Conservation (phyloP, 1,140 invertebrate genomes). For the Drosophila nebulosa region DNA sequence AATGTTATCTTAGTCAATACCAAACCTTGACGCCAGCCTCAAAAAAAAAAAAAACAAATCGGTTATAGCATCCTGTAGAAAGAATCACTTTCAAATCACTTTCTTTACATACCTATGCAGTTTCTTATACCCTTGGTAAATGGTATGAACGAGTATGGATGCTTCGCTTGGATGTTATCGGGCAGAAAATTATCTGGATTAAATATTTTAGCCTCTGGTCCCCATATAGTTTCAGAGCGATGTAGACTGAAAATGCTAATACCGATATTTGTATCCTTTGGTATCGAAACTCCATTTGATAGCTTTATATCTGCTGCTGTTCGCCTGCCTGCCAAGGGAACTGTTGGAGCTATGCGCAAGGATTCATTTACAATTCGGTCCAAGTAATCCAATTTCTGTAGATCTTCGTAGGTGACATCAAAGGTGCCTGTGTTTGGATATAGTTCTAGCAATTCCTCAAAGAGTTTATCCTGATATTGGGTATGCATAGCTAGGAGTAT, state of each 20-base stretch:
- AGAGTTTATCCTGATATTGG: constrained; percentile 82
- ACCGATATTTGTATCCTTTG: constrained; percentile 35
- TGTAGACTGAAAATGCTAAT: constrained; percentile 52
- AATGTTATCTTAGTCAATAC: constrained; percentile 43
- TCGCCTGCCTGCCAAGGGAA: constrained; percentile 42
- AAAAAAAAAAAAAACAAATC: background rate
- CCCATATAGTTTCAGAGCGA: constrained; percentile 45
- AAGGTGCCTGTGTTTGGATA: constrained; percentile 81
- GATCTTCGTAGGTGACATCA: constrained; percentile 82
- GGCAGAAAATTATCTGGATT: constrained; percentile 67
- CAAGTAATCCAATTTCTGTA: constrained; percentile 84
- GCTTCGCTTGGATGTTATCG: constrained; percentile 31
- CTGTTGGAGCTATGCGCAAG: constrained; percentile 80
- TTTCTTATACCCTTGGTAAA: constrained; percentile 61
- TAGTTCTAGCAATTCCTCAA: constrained; percentile 84
- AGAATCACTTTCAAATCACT: too few species aligned
- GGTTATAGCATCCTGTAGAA: too few species aligned
- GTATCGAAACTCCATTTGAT: constrained; percentile 36
- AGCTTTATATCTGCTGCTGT: constrained; percentile 29
- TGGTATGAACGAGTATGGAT: constrained; percentile 59
- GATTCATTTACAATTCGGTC: constrained; percentile 85
- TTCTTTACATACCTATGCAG: constrained; percentile 47
- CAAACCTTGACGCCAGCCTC: constrained; percentile 60
- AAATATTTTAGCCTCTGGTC: constrained; percentile 53
- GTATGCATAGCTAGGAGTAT: constrained; percentile 61